phyloP scores from a whole-genome alignment of 2,113 vertebrate species.

The Pterophyllum scalare region DNA sequence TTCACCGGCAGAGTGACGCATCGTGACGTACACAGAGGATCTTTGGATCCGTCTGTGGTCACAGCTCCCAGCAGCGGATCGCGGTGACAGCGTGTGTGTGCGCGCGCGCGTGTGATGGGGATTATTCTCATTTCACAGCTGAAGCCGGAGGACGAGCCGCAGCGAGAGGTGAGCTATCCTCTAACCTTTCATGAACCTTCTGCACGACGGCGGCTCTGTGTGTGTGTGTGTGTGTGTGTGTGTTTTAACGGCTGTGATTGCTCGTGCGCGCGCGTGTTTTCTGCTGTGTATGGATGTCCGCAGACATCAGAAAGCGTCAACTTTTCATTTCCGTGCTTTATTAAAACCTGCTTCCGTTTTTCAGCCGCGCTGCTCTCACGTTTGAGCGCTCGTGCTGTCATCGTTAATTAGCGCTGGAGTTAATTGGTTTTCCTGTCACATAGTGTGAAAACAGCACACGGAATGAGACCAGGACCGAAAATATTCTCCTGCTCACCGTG shows the following conservation, averaged over 20 bases:
- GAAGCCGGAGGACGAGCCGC: slow-evolving; percentile 4
- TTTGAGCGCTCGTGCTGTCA: background rate
- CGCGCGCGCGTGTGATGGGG: background rate
- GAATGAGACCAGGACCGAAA: background rate
- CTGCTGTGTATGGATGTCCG: background rate
- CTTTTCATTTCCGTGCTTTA: background rate
- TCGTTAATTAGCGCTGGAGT: slow-evolving; percentile 21
- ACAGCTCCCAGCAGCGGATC: slow-evolving; percentile 39
- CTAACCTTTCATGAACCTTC: background rate
- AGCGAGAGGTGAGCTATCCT: slow-evolving; percentile 31
- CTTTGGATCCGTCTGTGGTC: slow-evolving; percentile 42
- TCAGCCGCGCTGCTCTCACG: background rate
- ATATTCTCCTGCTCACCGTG: background rate
- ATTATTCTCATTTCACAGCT: background rate
- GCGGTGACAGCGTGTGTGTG: background rate
- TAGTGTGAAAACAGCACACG: background rate
- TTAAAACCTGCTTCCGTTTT: background rate
- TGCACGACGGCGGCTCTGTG: background rate
- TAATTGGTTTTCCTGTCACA: slow-evolving; percentile 38
- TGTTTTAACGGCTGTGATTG: background rate
- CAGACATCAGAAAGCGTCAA: background rate
- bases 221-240: background rate
- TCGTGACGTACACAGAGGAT: slow-evolving; percentile 12
- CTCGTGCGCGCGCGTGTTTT: background rate
- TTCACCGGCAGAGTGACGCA: background rate